Base-by-base conservation (phyloP, 2,797 vertebrate genomes). In the Eidolon dupreanum region DNA sequence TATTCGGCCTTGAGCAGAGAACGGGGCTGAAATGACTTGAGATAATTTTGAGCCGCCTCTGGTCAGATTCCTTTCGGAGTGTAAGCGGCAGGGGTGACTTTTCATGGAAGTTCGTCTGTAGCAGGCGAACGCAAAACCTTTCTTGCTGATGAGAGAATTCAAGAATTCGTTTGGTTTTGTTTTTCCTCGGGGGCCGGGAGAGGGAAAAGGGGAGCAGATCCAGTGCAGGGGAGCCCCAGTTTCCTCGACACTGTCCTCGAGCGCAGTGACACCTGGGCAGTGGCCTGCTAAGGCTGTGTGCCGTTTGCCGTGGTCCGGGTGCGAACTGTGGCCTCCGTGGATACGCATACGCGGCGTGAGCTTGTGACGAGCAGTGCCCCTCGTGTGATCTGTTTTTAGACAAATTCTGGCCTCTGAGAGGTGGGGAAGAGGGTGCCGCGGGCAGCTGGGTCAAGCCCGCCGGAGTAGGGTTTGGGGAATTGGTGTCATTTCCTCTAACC, bases 61-160 rank as follows among this genome's bases (percentile, higher is more conserved):
- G 31, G 7, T 73, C 71, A 31, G 70, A 55, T 65, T 90, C 36
- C 46, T 90, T 26, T 36, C 7, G n/a, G 78, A 63, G 33, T 33
- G 26, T 19, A 51, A 26, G 13, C 59, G 43, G 65, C 55, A 5
- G 9, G n/a, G 68, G 24, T 79, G 36, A 65, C 78, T 92, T 95
- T 92, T 57, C 36, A 8, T 19, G 31, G 73, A 73, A 53, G 68
- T 33, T 26, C 31, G 19, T 86, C 19, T 51, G 4, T 7, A 33
- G 19, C 90, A 26, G 41, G 26, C 66, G 88, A 68, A 92, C 65
- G 84, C 36, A 77, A 65, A 87, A 46, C 68, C 46, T 86, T 53
- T 88, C 82, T 85, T 90, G 38, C 20, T 92, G 28, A 88, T 61
- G 59, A 70, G 22, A n/a, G 43, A 61, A 46, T 66, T 78, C n/a